These are phyloP conservation scores for Cynoglossus semilaevis DNA, from an alignment of 2,113 vertebrate genomes.

Conservation along the genomic window DNA sequence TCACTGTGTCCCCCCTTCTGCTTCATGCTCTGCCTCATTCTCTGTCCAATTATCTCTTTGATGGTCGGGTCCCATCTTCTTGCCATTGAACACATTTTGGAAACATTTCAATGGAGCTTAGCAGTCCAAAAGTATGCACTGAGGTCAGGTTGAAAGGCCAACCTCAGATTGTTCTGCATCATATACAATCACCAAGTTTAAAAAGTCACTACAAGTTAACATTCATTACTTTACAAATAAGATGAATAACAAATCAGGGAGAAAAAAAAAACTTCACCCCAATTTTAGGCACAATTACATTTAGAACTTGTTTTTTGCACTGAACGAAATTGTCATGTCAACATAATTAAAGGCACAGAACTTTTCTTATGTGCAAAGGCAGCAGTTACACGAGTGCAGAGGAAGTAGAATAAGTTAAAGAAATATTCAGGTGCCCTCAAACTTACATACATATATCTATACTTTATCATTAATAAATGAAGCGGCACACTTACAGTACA, in stretches of 20 bases:
- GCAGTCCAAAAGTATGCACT: no score
- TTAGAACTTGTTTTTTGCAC: not conserved
- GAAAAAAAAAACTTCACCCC: not conserved
- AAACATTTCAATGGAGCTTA: no score
- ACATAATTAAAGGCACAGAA: conserved; percentile 2
- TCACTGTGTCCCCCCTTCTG: no score
- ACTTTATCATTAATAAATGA: conserved; percentile 21
- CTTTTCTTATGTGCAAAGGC: conserved; percentile 16
- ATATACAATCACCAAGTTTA: not conserved
- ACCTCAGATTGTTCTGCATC: no score
- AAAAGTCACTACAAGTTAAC: not conserved
- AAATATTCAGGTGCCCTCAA: conserved; percentile 23
- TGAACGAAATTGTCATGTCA: conserved; percentile 8
- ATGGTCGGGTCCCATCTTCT: no score
- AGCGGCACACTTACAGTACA: conserved; percentile 1
- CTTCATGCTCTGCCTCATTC: no score
- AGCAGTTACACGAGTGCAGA: conserved; percentile 31
- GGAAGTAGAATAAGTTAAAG: conserved; percentile 4
- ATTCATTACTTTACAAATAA: not conserved
- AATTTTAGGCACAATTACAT: conserved; percentile 3
- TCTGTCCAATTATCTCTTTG: no score
- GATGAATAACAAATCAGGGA: not conserved
- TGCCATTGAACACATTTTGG: no score
- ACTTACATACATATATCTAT: conserved; percentile 4
- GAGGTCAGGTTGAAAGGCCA: no score